phyloP scores from a whole-genome alignment of 92 coral and sea anemone genomes.

The Phenganax subtilis region DNA sequence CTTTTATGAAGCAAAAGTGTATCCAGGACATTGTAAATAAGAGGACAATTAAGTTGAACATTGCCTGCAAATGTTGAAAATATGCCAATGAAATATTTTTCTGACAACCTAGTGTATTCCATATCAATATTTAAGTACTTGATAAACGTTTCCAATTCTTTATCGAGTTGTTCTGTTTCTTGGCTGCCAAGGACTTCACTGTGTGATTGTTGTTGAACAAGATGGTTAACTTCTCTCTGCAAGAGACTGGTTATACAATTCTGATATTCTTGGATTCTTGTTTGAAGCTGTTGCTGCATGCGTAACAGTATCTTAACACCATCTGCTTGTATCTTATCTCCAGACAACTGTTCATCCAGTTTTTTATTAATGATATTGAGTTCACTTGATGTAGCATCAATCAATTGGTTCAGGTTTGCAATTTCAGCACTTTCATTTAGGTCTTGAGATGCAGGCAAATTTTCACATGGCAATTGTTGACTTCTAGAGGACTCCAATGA shows the following conservation, averaged over 20 bases:
- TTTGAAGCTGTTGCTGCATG: constrained; percentile 34
- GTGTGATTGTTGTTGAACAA: constrained; percentile 15
- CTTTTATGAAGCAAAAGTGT: constrained; percentile 39
- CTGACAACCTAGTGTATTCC: constrained; percentile 29
- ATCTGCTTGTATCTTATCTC: constrained; percentile 13
- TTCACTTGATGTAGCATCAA: constrained; percentile 19
- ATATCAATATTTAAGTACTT: constrained; percentile 27
- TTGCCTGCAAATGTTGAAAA: constrained; percentile 33
- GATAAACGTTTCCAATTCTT: constrained; percentile 34
- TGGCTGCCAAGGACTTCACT: constrained; percentile 38
- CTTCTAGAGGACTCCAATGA: constrained; percentile 8
- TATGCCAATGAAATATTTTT: constrained; percentile 18
- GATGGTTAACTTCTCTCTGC: constrained; percentile 37
- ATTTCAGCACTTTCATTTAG: constrained; percentile 18
- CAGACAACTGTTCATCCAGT: constrained; percentile 23
- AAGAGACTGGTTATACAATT: neutral
- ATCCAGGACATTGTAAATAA: constrained; percentile 33
- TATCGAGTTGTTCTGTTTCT: constrained; percentile 22
- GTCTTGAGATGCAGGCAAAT: neutral
- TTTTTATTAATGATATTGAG: constrained; percentile 22
- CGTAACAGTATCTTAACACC: constrained; percentile 18
- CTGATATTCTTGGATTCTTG: constrained; percentile 32
- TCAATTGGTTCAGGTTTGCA: constrained; percentile 29
- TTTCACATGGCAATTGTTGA: neutral
- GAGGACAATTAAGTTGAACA: constrained; percentile 37